Evolutionary conservation across 2,113 vertebrate genomes (phyloP), one percentile per base, ranked within the genome.

Genomic region (Abramis brama): DNA sequence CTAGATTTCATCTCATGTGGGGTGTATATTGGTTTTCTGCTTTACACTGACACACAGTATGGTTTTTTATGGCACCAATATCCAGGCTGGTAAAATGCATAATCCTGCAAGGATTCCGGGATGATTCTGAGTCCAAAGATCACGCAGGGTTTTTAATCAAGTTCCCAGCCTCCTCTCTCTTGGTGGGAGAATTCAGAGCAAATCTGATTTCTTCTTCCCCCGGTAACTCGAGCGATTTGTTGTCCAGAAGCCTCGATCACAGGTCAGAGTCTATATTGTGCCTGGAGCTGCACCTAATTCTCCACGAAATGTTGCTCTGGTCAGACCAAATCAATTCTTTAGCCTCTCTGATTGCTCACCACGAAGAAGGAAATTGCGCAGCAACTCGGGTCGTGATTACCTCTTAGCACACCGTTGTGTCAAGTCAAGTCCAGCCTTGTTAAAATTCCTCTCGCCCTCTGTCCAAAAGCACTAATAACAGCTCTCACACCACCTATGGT

Each of bases 361-460:
- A 86, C 86, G 57, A 93, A 79, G 91, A 93, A 93, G 94, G 93
- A 95, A 96, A 96, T 95, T 93, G 93, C 92, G 89, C 89, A 88
- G 91, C 93, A 91, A 90, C 93, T 92, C 90, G 73, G 92, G 91
- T 93, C 91, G 92, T 95, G 95, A 96, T 95, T 96, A 95, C 94
- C 93, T 94, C 94, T 95, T 93, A 94, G 93, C 86, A 87, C 93
- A 91, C 92, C 93, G 92, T 90, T 88, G 89, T 92, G 93, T 91
- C 92, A 87, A 91, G 93, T 91, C 92, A 91, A 91, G 80, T 88
- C 87, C 87, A 90, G 86, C 91, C 92, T 92, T 88, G 92, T 95
- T 94, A 93, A 94, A 94, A 95, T 93, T 92, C 91, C 93, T 92
- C 91, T 91, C 89, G 90, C 43, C 91, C 91, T 89, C 89, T 90